Evolutionary conservation across 1,140 invertebrate species (phyloP).

Genomic region (Trichogramma pretiosum): DNA sequence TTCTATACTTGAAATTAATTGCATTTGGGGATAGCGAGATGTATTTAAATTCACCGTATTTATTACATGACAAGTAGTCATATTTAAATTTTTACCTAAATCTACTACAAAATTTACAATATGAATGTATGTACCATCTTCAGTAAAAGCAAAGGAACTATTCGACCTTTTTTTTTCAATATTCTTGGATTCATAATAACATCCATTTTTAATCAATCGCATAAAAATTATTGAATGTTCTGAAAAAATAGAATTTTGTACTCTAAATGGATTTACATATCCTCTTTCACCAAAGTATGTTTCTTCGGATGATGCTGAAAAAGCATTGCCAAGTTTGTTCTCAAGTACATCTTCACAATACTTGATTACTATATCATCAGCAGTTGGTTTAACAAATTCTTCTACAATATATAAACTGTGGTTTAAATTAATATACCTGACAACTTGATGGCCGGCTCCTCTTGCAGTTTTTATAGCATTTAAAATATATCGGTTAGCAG

Average conservation of each 20-base stretch:
- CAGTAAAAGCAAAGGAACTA: background rate
- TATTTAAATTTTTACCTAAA: no score
- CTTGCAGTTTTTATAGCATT: constrained; percentile 4
- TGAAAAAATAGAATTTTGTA: constrained; percentile 1
- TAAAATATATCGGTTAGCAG: constrained; percentile 1
- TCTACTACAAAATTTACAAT: no score
- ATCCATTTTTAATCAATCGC: constrained; percentile 3
- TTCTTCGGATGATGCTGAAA: background rate
- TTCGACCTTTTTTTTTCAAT: constrained; percentile 17
- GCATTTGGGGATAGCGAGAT: no score
- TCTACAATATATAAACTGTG: background rate
- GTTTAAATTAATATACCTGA: background rate
- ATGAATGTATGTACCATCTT: background rate
- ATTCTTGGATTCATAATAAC: constrained; percentile 55
- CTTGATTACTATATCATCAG: background rate
- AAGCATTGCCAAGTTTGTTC: background rate
- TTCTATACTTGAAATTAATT: no score
- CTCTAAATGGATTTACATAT: background rate
- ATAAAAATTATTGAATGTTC: background rate
- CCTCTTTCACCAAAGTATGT: background rate
- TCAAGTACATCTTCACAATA: background rate
- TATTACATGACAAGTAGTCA: no score
- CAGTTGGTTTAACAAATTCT: background rate
- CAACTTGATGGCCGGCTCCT: constrained; percentile 6
- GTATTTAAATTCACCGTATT: no score